Percentiles rank a stretch among this genome's conserved stretches.
phyloP scores from a whole-genome alignment of 1,140 invertebrate species.

The Bombus vancouverensis region DNA sequence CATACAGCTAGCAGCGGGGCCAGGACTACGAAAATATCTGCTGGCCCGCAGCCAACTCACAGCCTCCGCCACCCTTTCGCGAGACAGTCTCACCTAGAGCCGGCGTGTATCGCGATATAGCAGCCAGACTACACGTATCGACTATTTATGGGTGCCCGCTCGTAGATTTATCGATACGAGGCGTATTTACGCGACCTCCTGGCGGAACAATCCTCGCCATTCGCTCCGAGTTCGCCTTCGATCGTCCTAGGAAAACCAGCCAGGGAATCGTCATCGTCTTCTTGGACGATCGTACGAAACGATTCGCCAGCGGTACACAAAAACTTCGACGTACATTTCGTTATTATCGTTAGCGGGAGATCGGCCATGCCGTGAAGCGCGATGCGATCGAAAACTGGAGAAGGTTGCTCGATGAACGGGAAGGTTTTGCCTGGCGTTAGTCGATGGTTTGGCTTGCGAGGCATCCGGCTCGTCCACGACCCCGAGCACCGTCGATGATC shows the following conservation, averaged over 20 bases:
- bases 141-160: conserved; percentile 76
- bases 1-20: conserved; percentile 25
- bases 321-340: conserved; percentile 18
- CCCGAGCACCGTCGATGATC: background rate
- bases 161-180: conserved; percentile 75
- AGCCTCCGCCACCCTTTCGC: conserved; percentile 36
- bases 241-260: background rate
- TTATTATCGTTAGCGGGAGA: conserved; percentile 5
- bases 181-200: conserved; percentile 58
- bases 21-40: conserved; percentile 71
- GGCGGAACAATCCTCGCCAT: background rate
- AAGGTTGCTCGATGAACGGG: too few species aligned
- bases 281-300: background rate
- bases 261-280: background rate
- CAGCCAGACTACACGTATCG: conserved; percentile 36
- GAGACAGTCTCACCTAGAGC: conserved; percentile 34
- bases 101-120: conserved; percentile 28
- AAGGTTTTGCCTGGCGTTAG: background rate
- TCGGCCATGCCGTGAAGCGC: background rate
- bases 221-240: background rate
- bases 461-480: too few species aligned
- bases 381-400: background rate
- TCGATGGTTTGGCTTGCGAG: background rate
- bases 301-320: background rate
- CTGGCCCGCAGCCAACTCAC: conserved; percentile 53